Conservation (phyloP, 2,113 vertebrate species). For the Tinamus guttatus region DNA sequence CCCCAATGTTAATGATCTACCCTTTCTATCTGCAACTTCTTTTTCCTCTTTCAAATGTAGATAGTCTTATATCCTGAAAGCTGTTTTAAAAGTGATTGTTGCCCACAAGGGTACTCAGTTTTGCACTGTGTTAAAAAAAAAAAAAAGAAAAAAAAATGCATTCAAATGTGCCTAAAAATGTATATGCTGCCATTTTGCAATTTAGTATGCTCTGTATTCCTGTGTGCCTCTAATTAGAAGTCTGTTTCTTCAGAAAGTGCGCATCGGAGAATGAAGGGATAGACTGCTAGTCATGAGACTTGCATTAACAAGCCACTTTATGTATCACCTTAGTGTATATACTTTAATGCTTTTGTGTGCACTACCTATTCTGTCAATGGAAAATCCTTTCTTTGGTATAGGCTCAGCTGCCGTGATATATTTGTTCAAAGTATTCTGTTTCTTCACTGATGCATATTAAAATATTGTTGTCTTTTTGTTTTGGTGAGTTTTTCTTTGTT, state of each 20-base stretch:
- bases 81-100: constrained; percentile 64
- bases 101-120: constrained; percentile 63
- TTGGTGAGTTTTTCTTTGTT: constrained; percentile 61
- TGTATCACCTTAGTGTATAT: constrained; percentile 73
- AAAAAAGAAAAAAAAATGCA: constrained; percentile 53
- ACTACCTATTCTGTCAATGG: constrained; percentile 68
- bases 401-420: constrained; percentile 59
- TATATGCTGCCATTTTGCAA: constrained; percentile 76
- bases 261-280: constrained; percentile 64
- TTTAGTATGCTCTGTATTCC: constrained; percentile 64
- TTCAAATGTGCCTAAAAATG: constrained; percentile 79
- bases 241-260: constrained; percentile 66
- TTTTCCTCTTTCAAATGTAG: constrained; percentile 43
- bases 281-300: constrained; percentile 72
- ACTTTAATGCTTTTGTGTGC: constrained; percentile 68
- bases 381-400: constrained; percentile 74
- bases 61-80: constrained; percentile 49
- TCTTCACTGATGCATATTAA: constrained; percentile 55
- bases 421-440: constrained; percentile 66
- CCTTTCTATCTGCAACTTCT: constrained; percentile 18
- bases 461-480: constrained; percentile 68
- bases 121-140: constrained; percentile 76
- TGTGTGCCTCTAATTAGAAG: constrained; percentile 68
- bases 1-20: not conserved
- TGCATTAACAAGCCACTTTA: constrained; percentile 77